These are phyloP conservation scores for Anableps anableps DNA, from an alignment of 2,797 vertebrate genomes.

Conservation along the genomic window DNA sequence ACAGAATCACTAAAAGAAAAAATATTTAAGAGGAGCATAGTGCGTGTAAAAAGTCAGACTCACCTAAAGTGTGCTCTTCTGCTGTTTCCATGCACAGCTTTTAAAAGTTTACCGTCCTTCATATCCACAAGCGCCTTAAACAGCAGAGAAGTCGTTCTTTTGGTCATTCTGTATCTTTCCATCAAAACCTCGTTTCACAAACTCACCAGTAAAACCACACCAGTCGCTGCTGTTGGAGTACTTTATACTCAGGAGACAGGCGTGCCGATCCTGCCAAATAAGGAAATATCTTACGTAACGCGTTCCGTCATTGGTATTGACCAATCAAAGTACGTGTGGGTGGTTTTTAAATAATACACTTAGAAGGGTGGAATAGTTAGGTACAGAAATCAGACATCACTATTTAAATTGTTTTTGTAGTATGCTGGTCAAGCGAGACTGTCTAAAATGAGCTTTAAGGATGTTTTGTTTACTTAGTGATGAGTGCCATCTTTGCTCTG, in stretches of 20 bases:
- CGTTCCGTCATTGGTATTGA: background rate
- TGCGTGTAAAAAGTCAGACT: conserved; percentile 5
- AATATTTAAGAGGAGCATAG: background rate
- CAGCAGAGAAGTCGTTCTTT: conserved; percentile 39
- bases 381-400: background rate
- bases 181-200: fast-evolving
- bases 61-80: conserved; percentile 60
- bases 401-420: background rate
- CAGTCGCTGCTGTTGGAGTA: background rate
- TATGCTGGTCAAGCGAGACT: background rate
- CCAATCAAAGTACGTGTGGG: conserved; percentile 25
- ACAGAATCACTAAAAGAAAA: background rate
- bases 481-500: background rate
- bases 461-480: too few species aligned
- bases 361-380: background rate
- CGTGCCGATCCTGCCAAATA: background rate
- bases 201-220: background rate
- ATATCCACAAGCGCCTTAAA: conserved; percentile 49
- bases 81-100: conserved; percentile 27
- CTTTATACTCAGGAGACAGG: background rate
- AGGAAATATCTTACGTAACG: conserved; percentile 12
- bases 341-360: background rate
- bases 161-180: conserved; percentile 36
- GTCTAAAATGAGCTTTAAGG: background rate
- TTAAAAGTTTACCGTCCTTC: conserved; percentile 32